These are phyloP conservation scores for Burhinus oedicnemus DNA, from an alignment of 2,113 vertebrate genomes.

Conservation along the genomic window DNA sequence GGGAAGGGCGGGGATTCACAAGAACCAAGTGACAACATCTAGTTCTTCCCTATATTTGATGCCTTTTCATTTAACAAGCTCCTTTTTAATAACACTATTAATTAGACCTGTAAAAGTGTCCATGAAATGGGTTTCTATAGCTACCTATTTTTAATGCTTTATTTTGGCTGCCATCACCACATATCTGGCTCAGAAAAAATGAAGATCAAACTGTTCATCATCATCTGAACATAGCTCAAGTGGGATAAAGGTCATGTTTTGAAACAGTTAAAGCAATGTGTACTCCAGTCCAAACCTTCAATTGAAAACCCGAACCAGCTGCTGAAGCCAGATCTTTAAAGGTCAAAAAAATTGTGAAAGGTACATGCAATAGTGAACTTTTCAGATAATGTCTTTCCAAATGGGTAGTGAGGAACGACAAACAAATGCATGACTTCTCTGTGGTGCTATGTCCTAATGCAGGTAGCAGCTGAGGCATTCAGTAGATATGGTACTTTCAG, in stretches of 20 bases:
- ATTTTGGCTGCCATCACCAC: neutral
- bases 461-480: neutral
- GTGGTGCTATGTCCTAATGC: accelerated
- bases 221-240: neutral
- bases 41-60: neutral
- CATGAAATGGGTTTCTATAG: neutral
- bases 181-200: neutral
- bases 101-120: neutral
- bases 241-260: neutral
- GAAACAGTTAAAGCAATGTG: neutral
- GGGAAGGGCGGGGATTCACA: neutral
- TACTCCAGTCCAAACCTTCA: neutral
- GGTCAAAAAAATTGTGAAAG: neutral
- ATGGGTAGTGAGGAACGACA: neutral
- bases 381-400: neutral
- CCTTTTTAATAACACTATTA: neutral
- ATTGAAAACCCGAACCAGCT: neutral
- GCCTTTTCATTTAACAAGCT: neutral
- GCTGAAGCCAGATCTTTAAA: neutral
- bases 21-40: neutral
- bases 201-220: neutral
- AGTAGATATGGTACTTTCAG: neutral
- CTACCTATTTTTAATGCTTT: neutral
- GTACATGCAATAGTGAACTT: neutral
- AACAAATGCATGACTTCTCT: neutral